Conservation (phyloP, 2,888 invertebrate species). For the Lasioglossum lativentre region DNA sequence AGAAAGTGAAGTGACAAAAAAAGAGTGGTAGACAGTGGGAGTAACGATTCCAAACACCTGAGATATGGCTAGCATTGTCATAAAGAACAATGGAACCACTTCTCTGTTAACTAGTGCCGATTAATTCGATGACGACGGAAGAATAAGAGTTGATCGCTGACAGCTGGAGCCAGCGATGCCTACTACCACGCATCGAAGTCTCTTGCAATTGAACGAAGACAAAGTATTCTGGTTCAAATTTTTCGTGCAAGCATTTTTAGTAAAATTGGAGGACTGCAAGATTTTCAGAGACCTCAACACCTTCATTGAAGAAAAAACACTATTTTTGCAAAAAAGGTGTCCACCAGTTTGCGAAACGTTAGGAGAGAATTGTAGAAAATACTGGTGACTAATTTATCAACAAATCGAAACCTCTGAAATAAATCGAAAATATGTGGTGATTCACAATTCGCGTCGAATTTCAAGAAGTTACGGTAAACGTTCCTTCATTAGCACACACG, state of each 20-base stretch:
- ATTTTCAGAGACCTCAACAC: no score
- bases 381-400: neutral
- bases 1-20: neutral
- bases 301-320: no score
- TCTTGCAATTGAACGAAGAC: neutral
- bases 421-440: neutral
- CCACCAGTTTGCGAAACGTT: neutral
- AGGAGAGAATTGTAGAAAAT: neutral
- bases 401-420: no score
- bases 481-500: conserved; percentile 13
- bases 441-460: neutral
- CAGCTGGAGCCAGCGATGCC: neutral
- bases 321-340: no score
- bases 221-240: no score
- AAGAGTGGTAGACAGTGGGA: neutral
- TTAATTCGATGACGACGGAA: conserved; percentile 12
- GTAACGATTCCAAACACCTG: conserved; percentile 13
- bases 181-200: conserved; percentile 14
- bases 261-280: no score
- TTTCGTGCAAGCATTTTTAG: no score
- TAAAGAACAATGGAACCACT: conserved; percentile 13
- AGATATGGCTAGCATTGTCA: neutral
- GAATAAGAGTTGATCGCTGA: conserved; percentile 9
- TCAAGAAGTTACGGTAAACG: conserved; percentile 5
- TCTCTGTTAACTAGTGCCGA: conserved; percentile 6